Percentiles rank a stretch among this genome's conserved stretches.
These are phyloP conservation scores for Hanleya hanleyi DNA, from an alignment of 2,888 invertebrate genomes.

Conservation along the genomic window DNA sequence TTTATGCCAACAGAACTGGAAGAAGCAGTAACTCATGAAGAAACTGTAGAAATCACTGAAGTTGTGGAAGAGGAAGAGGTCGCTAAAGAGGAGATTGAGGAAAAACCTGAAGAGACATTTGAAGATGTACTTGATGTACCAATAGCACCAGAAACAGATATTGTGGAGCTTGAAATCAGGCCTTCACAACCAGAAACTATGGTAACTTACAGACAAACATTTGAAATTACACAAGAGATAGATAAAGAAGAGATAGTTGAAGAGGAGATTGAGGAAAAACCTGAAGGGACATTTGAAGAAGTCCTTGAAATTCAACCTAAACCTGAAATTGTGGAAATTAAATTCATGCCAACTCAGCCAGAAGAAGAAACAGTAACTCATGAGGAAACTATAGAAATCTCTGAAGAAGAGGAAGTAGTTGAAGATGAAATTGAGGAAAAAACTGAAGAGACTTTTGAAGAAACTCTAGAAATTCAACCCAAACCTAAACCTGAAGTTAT, in stretches of 20 bases:
- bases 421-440: slow-evolving; percentile 16
- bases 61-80: background rate
- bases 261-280: too few species aligned
- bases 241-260: slow-evolving; percentile 14
- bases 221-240: slow-evolving; percentile 3
- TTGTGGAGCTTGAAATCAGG: background rate
- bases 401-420: too few species aligned
- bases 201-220: background rate
- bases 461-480: background rate
- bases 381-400: too few species aligned
- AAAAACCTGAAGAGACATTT: slow-evolving; percentile 3
- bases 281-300: too few species aligned
- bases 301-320: too few species aligned
- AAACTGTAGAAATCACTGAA: slow-evolving; percentile 14
- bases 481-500: slow-evolving; percentile 17
- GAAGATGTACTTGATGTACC: background rate
- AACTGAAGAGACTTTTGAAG: slow-evolving; percentile 10
- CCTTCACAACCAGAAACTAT: background rate
- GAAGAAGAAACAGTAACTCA: too few species aligned
- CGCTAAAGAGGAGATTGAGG: slow-evolving; percentile 11
- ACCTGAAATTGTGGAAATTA: too few species aligned
- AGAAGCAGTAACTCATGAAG: slow-evolving; percentile 9
- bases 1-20: slow-evolving; percentile 12
- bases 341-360: background rate
- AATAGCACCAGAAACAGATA: background rate